Evolutionary conservation across 2,797 vertebrate genomes (phyloP), one percentile per base, ranked within the genome.

Genomic region (Acanthurus tractus): DNA sequence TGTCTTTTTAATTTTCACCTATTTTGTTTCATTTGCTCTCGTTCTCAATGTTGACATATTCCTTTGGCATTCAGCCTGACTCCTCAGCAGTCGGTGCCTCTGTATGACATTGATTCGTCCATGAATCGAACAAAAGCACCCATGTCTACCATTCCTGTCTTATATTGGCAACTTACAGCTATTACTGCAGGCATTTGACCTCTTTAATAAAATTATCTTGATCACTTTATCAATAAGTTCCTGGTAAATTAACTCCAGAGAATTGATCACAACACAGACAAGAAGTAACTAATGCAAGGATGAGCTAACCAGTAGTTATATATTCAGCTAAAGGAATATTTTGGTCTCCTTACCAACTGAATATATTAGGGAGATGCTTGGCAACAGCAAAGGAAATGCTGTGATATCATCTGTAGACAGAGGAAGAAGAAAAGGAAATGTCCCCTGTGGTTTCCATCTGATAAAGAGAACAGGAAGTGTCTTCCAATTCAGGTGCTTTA

Each of bases 111-210:
- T 70, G 85, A 89, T 88, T 83, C 80, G 55, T 67, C 70, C 52
- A 82, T 83, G 52, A 83, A 85, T 83, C 59, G 59, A 90, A 85
- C 64, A 18, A 40, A 63, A 70, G 69, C 56, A 67, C 52, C 18
- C 68, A 4, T 45, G 22, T 14, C 58, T 29, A 61, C 72, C 50
- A 79, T 78, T 78, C 8, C 59, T 59, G 55, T 64, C 79, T 69
- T 71, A 80, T 79, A 84, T 65, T 55, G 64, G 64, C 80, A 73
- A 53, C 76, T 80, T 79, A 78, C 63, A 76, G 79, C 85, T 78
- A 91, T 87, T 87, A 88, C 74, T 9, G 36, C 63, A 82, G 86
- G 68, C 89, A 90, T 90, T 92, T 89, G 86, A 55, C 70, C 76
- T 64, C 77, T 85, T 85, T 88, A 88, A 91, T 90, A 76, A 82